Evolutionary conservation across 1,140 invertebrate species (phyloP).

Genomic region (Anastatus disparis): DNA sequence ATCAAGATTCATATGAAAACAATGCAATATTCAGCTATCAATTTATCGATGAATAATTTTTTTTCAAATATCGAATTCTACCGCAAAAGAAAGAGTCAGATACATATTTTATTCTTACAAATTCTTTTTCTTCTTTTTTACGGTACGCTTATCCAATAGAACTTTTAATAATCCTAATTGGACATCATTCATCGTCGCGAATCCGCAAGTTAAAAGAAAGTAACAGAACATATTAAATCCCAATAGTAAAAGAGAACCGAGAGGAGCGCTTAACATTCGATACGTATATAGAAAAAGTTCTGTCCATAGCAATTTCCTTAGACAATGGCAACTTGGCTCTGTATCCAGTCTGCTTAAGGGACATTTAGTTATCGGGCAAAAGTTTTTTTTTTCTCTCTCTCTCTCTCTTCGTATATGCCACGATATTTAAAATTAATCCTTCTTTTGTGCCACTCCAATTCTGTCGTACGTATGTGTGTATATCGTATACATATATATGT

Average conservation of each 20-base stretch:
- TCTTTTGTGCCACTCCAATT: slow-evolving; percentile 60
- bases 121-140: too few relatives aligned
- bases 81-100: too few relatives aligned
- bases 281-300: slow-evolving; percentile 33
- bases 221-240: slow-evolving; percentile 17
- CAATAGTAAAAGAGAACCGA: background rate
- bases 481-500: slow-evolving; percentile 18
- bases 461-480: slow-evolving; percentile 50
- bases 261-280: too few relatives aligned
- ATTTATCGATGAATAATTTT: too few relatives aligned
- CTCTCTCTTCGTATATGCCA: slow-evolving; percentile 41
- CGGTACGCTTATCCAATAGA: background rate
- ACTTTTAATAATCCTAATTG: slow-evolving; percentile 34
- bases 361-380: slow-evolving; percentile 27
- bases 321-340: slow-evolving; percentile 9
- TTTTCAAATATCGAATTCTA: too few relatives aligned
- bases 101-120: too few relatives aligned
- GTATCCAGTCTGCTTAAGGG: background rate
- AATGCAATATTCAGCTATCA: too few relatives aligned
- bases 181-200: slow-evolving; percentile 14
- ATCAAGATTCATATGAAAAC: too few relatives aligned
- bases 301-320: slow-evolving; percentile 25
- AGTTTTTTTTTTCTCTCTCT: slow-evolving; percentile 47
- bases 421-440: slow-evolving; percentile 68
- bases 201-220: slow-evolving; percentile 3